phyloP scores from a whole-genome alignment of 2,888 invertebrate species.

The Nomada hirtipes region DNA sequence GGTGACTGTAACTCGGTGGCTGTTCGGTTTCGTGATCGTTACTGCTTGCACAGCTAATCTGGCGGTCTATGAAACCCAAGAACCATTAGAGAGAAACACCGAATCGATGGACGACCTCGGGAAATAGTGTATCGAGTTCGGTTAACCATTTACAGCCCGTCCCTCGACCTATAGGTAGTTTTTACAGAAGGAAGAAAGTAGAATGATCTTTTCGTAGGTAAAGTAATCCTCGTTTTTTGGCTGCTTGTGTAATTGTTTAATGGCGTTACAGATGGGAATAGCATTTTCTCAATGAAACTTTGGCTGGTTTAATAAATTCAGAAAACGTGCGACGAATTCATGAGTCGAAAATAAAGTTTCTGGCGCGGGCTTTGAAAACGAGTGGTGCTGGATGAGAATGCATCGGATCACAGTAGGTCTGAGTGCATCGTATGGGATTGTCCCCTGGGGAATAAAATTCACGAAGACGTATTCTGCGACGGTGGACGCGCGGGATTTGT shows the following conservation, averaged over 20 bases:
- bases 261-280: too few relatives aligned
- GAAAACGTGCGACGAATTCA: too few relatives aligned
- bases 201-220: slow-evolving; percentile 96
- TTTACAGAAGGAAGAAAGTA: slow-evolving; percentile 94
- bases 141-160: slow-evolving; percentile 94
- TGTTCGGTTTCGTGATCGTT: slow-evolving; percentile 98
- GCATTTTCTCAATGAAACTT: too few relatives aligned
- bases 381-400: slow-evolving; percentile 96
- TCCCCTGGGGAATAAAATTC: slow-evolving; percentile 96
- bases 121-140: slow-evolving; percentile 95
- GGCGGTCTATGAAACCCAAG: slow-evolving; percentile 96
- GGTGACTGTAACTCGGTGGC: slow-evolving; percentile 98
- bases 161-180: slow-evolving; percentile 96
- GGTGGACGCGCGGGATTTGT: slow-evolving; percentile 92
- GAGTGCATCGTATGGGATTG: slow-evolving; percentile 98
- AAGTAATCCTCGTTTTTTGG: slow-evolving; percentile 75
- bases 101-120: slow-evolving; percentile 96
- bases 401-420: slow-evolving; percentile 93
- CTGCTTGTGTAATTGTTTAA: too few relatives aligned
- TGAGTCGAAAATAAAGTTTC: neutral
- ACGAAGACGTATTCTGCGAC: slow-evolving; percentile 99
- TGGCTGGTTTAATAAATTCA: too few relatives aligned
- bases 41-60: slow-evolving; percentile 98
- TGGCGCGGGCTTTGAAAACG: slow-evolving; percentile 94
- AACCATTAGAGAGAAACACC: slow-evolving; percentile 94